Evolutionary conservation across 2,888 invertebrate genomes (phyloP).

Genomic region (Eupithecia centaureata): DNA sequence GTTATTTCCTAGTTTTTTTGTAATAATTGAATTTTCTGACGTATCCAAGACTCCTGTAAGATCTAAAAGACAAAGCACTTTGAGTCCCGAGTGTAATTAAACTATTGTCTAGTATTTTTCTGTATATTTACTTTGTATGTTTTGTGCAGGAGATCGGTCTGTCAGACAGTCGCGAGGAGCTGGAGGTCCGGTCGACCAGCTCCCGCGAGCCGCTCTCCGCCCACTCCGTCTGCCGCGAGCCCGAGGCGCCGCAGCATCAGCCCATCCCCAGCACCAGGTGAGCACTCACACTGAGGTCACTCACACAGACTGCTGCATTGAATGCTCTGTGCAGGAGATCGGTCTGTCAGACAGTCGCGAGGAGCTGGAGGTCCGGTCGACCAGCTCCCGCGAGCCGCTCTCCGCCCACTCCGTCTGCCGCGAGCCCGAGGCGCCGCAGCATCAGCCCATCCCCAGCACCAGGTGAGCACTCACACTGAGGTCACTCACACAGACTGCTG

Average conservation of each 20-base stretch:
- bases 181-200: constrained; percentile 61
- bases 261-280: constrained; percentile 48
- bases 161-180: constrained; percentile 74
- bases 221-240: constrained; percentile 85
- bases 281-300: constrained; percentile 19
- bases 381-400: constrained; percentile 65
- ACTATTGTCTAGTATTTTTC: not conserved
- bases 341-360: constrained; percentile 75
- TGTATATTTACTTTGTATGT: too few relatives aligned
- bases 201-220: constrained; percentile 74
- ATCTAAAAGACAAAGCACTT: too few relatives aligned
- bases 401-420: constrained; percentile 87
- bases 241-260: constrained; percentile 73
- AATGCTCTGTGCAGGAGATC: constrained; percentile 59
- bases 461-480: constrained; percentile 32
- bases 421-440: constrained; percentile 73
- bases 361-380: constrained; percentile 64
- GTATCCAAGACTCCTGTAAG: too few relatives aligned
- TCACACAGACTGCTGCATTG: not conserved
- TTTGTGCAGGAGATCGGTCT: constrained; percentile 68
- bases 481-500: too few relatives aligned
- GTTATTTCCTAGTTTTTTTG: too few relatives aligned
- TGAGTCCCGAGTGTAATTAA: too few relatives aligned
- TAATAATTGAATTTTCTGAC: too few relatives aligned
- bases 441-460: constrained; percentile 50